Evolutionary conservation across 2,113 vertebrate genomes (phyloP).

Genomic region (Melanocharis versteri): DNA sequence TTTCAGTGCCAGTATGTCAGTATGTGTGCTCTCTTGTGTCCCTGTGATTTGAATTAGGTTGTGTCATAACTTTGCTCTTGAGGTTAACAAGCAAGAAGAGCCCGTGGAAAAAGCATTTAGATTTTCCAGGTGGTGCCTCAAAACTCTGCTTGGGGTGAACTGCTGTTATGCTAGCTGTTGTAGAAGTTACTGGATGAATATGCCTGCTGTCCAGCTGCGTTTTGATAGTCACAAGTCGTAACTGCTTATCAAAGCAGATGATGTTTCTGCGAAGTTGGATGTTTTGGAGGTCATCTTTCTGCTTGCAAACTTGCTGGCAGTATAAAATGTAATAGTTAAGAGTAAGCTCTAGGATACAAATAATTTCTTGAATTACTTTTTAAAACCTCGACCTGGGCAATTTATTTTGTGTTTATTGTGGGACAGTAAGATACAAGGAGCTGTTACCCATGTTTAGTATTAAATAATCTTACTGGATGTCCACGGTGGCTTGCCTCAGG

Average conservation of each 20-base stretch:
- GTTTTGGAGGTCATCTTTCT: neutral
- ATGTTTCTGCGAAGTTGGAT: neutral
- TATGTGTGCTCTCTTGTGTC: neutral
- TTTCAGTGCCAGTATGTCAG: neutral
- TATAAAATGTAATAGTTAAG: neutral
- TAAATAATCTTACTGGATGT: neutral
- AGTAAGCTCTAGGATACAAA: neutral
- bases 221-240: neutral
- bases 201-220: neutral
- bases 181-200: neutral
- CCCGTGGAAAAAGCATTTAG: neutral
- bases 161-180: neutral
- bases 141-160: neutral
- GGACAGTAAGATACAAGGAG: neutral
- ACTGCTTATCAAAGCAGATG: neutral
- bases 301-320: neutral
- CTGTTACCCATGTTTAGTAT: neutral
- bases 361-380: neutral
- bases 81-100: neutral
- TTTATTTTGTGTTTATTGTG: neutral
- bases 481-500: neutral
- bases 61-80: neutral
- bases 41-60: neutral
- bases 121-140: neutral
- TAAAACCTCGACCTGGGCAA: neutral